Conservation (phyloP, 1,140 invertebrate genomes). For the Dinoponera quadriceps region DNA sequence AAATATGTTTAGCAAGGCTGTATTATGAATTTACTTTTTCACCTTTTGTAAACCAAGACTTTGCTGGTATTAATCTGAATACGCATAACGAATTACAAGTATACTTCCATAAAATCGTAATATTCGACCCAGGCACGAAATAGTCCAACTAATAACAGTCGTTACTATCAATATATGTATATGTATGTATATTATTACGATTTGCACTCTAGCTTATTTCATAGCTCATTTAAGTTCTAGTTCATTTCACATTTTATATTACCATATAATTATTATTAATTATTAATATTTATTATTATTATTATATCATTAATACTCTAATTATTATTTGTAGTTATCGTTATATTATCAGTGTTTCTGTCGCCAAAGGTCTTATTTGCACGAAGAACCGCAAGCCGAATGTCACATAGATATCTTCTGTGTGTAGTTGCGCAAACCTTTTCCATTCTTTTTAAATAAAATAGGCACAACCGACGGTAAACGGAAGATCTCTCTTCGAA, state of each 20-base stretch:
- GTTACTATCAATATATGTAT: constrained; percentile 63
- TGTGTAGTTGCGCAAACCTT: constrained; percentile 47
- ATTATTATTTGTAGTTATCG: constrained; percentile 46
- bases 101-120: constrained; percentile 51
- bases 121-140: constrained; percentile 74
- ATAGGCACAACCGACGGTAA: constrained; percentile 58
- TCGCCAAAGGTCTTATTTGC: constrained; percentile 36
- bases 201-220: constrained; percentile 63
- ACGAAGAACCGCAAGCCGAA: constrained; percentile 50
- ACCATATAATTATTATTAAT: constrained; percentile 48
- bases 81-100: constrained; percentile 27
- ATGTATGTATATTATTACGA: constrained; percentile 63
- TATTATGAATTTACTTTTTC: neutral
- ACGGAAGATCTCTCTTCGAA: constrained; percentile 3
- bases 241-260: constrained; percentile 33
- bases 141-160: constrained; percentile 72
- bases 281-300: constrained; percentile 34
- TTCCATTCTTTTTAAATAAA: constrained; percentile 25
- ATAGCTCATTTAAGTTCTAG: no score
- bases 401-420: constrained; percentile 6
- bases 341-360: constrained; percentile 42
- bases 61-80: neutral
- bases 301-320: constrained; percentile 39
- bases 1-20: constrained; percentile 34
- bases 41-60: constrained; percentile 24